Conservation (phyloP, 2,888 invertebrate genomes). For the Limnephilus rhombicus region DNA sequence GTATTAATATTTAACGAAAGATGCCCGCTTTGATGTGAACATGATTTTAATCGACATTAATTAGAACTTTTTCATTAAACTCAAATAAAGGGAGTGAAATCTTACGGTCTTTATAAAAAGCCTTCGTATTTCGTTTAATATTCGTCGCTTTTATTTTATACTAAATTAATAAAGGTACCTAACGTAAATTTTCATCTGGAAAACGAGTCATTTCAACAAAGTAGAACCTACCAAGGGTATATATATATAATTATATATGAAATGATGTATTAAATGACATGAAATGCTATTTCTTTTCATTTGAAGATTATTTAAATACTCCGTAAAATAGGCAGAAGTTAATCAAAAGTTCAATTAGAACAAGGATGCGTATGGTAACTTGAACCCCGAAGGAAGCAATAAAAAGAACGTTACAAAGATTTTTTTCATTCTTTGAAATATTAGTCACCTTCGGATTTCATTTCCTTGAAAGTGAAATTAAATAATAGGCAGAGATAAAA, state of each 20-base stretch:
- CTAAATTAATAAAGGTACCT: neutral
- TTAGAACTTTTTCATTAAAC: constrained; percentile 52
- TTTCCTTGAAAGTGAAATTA: constrained; percentile 40
- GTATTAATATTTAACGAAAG: constrained; percentile 47
- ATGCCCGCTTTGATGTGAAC: constrained; percentile 50
- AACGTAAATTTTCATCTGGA: neutral
- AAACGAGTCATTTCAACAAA: neutral
- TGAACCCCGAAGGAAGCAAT: neutral
- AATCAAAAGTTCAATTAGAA: neutral
- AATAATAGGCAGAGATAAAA: constrained; percentile 11
- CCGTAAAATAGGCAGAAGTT: neutral
- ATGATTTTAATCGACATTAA: constrained; percentile 45
- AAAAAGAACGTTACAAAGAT: neutral
- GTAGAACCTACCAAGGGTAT: neutral
- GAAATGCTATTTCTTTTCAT: neutral
- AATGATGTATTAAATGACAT: neutral
- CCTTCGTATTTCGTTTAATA: neutral
- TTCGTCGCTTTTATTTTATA: neutral
- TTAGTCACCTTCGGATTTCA: constrained; percentile 23
- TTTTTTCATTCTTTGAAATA: neutral
- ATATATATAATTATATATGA: neutral
- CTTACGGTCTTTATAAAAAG: neutral
- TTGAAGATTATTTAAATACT: neutral
- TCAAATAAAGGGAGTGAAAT: neutral
- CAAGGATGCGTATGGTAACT: neutral